These are phyloP conservation scores for Knipowitschia caucasica DNA, from an alignment of 2,797 vertebrate species.

Conservation along the genomic window DNA sequence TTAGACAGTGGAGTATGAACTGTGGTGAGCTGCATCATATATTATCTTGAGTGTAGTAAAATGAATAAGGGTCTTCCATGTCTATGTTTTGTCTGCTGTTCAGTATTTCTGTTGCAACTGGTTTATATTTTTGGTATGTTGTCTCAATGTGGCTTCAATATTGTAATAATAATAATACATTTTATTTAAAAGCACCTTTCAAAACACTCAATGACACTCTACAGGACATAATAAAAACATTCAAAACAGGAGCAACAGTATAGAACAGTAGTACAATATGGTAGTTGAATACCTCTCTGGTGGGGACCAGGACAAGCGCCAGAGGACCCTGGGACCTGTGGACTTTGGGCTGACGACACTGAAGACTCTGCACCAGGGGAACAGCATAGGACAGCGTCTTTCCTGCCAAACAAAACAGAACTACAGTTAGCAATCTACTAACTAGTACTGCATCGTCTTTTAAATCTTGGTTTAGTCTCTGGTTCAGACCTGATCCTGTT, in stretches of 20 bases:
- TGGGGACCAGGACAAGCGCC: conserved; percentile 87
- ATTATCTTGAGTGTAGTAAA: too few relatives aligned
- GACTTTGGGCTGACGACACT: conserved; percentile 82
- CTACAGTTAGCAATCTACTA: neutral
- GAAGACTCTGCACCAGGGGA: conserved; percentile 88
- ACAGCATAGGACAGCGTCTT: conserved; percentile 92
- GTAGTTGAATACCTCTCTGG: conserved; percentile 68
- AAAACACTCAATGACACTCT: too few relatives aligned
- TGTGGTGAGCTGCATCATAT: too few relatives aligned
- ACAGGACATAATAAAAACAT: too few relatives aligned
- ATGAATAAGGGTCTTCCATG: too few relatives aligned
- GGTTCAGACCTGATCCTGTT: conserved; percentile 88
- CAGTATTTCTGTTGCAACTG: too few relatives aligned
- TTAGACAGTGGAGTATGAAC: too few relatives aligned
- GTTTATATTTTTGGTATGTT: too few relatives aligned
- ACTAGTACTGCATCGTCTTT: neutral
- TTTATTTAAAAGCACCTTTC: too few relatives aligned
- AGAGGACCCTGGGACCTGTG: conserved; percentile 88
- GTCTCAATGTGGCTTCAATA: too few relatives aligned
- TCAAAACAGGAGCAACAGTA: neutral
- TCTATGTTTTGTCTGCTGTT: too few relatives aligned
- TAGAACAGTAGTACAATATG: neutral
- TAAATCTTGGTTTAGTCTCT: neutral
- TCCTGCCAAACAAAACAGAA: conserved; percentile 66
- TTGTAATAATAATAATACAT: too few relatives aligned